phyloP scores from a whole-genome alignment of 2,113 vertebrate genomes.

The Gopherus flavomarginatus region DNA sequence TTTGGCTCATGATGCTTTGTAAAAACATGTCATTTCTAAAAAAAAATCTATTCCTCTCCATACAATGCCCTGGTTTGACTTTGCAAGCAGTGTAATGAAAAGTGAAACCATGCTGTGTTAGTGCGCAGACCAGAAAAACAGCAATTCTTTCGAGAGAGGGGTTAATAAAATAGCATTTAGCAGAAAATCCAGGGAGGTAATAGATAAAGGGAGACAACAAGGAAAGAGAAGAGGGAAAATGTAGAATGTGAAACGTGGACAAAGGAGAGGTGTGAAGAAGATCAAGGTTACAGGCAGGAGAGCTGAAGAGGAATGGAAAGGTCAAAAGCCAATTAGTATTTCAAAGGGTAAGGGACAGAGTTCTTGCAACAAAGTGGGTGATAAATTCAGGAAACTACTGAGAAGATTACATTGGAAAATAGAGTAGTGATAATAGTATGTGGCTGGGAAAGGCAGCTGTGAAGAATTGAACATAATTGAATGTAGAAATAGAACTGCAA shows the following conservation, averaged over 20 bases:
- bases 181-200: background rate
- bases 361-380: background rate
- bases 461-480: constrained; percentile 27
- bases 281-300: background rate
- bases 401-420: background rate
- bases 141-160: background rate
- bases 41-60: background rate
- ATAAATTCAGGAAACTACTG: constrained; percentile 36
- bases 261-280: rapidly evolving
- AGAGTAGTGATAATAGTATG: background rate
- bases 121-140: background rate
- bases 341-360: background rate
- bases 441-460: background rate
- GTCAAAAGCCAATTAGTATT: background rate
- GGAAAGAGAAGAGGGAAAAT: background rate
- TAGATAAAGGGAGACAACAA: background rate
- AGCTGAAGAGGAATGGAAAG: background rate
- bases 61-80: background rate
- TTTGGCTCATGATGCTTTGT: background rate
- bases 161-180: background rate
- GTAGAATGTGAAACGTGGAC: background rate
- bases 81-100: background rate
- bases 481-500: background rate
- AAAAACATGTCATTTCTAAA: constrained; percentile 23
- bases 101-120: background rate